These are phyloP conservation scores for Crossaster papposus DNA, from an alignment of 53 echinoderm and acorn worm genomes.

Conservation along the genomic window DNA sequence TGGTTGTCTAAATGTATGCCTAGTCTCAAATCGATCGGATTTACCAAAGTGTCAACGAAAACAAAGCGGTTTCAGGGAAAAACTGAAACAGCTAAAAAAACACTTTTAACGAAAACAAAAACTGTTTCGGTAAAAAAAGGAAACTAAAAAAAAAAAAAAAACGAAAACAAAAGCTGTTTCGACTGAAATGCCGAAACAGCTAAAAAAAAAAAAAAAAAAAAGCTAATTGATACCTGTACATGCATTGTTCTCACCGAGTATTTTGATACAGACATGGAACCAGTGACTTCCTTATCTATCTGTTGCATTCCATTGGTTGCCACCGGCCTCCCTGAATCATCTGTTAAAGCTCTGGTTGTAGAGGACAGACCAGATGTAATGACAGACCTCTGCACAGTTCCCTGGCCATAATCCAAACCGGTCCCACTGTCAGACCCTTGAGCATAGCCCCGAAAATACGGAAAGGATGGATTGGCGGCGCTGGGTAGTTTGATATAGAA, in stretches of 20 bases:
- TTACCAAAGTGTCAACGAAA: too few species aligned
- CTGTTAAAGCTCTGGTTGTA: background rate
- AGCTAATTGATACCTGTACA: background rate
- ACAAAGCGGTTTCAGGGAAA: too few species aligned
- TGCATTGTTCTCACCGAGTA: conserved; percentile 31
- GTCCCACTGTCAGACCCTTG: conserved; percentile 10
- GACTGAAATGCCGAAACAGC: too few species aligned
- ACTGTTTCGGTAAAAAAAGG: too few species aligned
- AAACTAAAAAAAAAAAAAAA: too few species aligned
- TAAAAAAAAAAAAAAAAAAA: too few species aligned
- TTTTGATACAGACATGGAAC: conserved; percentile 17
- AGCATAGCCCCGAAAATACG: conserved; percentile 9
- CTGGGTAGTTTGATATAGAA: conserved; percentile 62
- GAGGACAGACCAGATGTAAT: background rate
- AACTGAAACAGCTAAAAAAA: too few species aligned
- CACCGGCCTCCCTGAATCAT: background rate
- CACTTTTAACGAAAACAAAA: too few species aligned
- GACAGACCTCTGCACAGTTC: conserved; percentile 19
- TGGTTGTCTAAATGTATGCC: too few species aligned
- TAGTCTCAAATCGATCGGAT: too few species aligned
- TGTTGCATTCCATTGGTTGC: conserved; percentile 17
- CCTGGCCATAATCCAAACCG: background rate
- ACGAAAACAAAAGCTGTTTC: too few species aligned
- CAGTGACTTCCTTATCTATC: conserved; percentile 20
- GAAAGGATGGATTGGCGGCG: background rate